Evolutionary conservation across 2,888 invertebrate species (phyloP), one percentile per base, ranked within the genome.

Genomic region (Terebella lapidaria): DNA sequence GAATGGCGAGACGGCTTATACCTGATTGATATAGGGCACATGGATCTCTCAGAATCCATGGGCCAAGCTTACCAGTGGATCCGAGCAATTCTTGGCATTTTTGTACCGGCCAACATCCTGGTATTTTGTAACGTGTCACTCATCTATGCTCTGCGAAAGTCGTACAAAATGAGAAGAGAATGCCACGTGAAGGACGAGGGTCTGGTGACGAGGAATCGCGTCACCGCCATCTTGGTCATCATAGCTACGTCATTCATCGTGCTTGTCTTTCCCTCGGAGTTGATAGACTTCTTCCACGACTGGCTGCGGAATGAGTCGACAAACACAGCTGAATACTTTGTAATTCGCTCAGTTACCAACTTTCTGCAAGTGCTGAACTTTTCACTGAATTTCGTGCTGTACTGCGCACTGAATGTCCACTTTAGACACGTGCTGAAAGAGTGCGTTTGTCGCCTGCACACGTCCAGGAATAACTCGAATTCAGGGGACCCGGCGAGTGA

Each of bases 191-290:
- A 3, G 45, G 58, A 35, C 15, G 63, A 1, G n/a, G 57, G 27
- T 10, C 5, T 4, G 3, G n/a, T 5, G n/a, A 53, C 29, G 30
- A 57, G 59, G 42, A 58, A 60, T 52, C 49, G 65, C 2, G 72
- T 77, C 1, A 77, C 77, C 1, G 73, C 74, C 24, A 76, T 75
- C 0, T 66, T 77, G n/a, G 72, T 77, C 22, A 71, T 74, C 0
- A 74, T 77, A 28, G 71, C 75, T 22, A 68, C 75, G 15, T 61
- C 74, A 29, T 77, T 76, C 61, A 70, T 77, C 1, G 67, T 75
- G 42, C 67, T 77, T 24, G 75, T 77, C 18, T 74, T 74, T 1
- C 77, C 77, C 1, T 73, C 73, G 27, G 76, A 77, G 64, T 66
- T 76, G 5, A 61, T 76, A 42, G 76, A 77, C 61, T 75, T 75